Evolutionary conservation across 2,888 invertebrate genomes (phyloP).

Genomic region (Camptogramma bilineatum): DNA sequence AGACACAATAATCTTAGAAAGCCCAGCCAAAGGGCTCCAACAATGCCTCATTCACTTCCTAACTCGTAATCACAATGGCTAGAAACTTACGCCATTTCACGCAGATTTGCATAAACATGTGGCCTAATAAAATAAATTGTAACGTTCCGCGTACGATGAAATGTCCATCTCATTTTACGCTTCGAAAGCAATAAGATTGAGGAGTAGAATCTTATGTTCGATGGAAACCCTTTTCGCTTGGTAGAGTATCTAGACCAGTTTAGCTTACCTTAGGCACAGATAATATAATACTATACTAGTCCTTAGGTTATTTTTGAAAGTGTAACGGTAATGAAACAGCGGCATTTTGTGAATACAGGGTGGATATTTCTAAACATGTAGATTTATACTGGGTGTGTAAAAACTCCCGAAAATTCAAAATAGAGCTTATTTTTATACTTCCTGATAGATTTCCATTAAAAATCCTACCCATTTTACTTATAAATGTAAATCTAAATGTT

Average conservation of each 20-base stretch:
- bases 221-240: conserved; percentile 17
- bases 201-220: conserved; percentile 18
- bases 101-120: conserved; percentile 57
- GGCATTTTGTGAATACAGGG: background rate
- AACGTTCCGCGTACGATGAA: conserved; percentile 48
- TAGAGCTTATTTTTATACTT: too few species aligned
- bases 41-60: conserved; percentile 33
- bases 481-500: too few species aligned
- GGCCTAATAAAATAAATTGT: conserved; percentile 64
- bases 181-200: conserved; percentile 42
- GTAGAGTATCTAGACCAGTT: conserved; percentile 14
- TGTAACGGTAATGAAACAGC: background rate
- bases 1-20: conserved; percentile 25
- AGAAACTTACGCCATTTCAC: conserved; percentile 56
- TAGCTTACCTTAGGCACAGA: too few species aligned
- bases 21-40: conserved; percentile 24
- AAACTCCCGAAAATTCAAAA: too few species aligned
- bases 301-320: conserved; percentile 1
- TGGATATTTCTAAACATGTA: too few species aligned
- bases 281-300: too few species aligned
- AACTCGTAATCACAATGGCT: conserved; percentile 42
- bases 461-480: too few species aligned
- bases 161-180: conserved; percentile 69
- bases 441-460: too few species aligned
- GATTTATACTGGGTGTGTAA: too few species aligned